A percentile compares a stretch with the other conserved stretches of the same genome.
phyloP scores from a whole-genome alignment of 2,888 invertebrate species.

The Dolomedes plantarius region DNA sequence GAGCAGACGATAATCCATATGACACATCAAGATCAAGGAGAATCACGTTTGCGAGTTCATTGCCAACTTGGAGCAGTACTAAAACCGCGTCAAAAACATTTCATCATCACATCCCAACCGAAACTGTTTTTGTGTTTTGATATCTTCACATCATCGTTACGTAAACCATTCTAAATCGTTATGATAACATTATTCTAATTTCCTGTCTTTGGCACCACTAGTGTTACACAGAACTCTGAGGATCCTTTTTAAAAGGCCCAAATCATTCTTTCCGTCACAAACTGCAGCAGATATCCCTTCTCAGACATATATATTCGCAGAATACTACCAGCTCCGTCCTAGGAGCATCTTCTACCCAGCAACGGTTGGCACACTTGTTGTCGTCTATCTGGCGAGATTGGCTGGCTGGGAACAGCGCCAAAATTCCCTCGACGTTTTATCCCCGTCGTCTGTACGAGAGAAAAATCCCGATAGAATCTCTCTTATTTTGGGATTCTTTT shows the following conservation, averaged over 20 bases:
- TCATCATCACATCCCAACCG: neutral
- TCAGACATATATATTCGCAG: neutral
- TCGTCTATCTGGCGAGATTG: constrained; percentile 32
- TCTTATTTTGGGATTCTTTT: neutral
- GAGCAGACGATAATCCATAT: neutral
- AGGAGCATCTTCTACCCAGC: constrained; percentile 20
- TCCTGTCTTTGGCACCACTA: too few species aligned
- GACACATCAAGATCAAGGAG: neutral
- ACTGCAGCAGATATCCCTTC: neutral
- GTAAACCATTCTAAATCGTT: too few species aligned
- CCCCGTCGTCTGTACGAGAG: constrained; percentile 14
- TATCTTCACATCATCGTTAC: too few species aligned
- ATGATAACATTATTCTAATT: too few species aligned
- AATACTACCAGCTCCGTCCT: neutral
- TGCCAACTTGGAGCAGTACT: neutral
- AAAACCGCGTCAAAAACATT: neutral
- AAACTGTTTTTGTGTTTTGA: neutral
- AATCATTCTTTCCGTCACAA: neutral
- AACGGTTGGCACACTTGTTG: constrained; percentile 60
- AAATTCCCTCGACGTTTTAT: constrained; percentile 41
- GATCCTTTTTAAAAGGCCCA: neutral
- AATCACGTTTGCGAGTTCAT: constrained; percentile 1
- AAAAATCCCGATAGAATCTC: constrained; percentile 23
- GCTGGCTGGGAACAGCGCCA: constrained; percentile 50
- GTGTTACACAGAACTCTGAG: neutral